A percentile compares a stretch with the other conserved stretches of the same genome.
These are phyloP conservation scores for Ophraella communa DNA, from an alignment of 2,888 invertebrate genomes.

Conservation along the genomic window DNA sequence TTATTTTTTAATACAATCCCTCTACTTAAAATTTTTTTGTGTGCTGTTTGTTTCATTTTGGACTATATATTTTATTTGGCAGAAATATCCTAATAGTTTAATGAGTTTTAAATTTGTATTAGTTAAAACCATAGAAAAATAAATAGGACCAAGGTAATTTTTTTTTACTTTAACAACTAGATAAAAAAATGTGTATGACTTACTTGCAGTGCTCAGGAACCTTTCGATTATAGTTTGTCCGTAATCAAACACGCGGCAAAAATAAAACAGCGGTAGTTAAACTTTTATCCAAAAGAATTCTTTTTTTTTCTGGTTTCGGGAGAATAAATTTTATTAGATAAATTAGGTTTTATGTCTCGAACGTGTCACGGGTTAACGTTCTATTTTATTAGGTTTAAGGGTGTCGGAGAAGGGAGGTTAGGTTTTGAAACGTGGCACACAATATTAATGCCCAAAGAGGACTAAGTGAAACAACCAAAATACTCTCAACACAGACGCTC, in stretches of 20 bases:
- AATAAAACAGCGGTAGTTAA: not conserved
- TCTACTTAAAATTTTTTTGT: no score
- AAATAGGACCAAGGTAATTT: no score
- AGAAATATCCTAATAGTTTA: not conserved
- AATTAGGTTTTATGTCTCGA: not conserved
- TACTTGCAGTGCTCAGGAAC: not conserved
- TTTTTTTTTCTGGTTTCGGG: not conserved
- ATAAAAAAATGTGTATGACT: not conserved
- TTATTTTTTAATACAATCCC: no score
- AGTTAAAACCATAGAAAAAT: no score
- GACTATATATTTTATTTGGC: not conserved
- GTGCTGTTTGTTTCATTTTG: not conserved
- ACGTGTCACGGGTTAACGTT: conserved; percentile 38
- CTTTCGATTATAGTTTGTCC: not conserved
- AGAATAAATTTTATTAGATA: not conserved
- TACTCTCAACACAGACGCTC: conserved; percentile 28
- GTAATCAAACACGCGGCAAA: not conserved
- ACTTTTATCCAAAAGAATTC: not conserved
- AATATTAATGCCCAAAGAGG: conserved; percentile 55
- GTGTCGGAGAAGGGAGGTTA: conserved; percentile 54
- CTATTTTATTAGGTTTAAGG: conserved; percentile 47
- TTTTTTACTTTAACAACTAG: not conserved
- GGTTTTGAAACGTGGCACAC: conserved; percentile 51
- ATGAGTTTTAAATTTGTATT: not conserved
- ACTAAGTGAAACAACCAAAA: conserved; percentile 43